Evolutionary conservation across 2,888 invertebrate genomes (phyloP).

Genomic region (Mesorhabditis spiculigera): DNA sequence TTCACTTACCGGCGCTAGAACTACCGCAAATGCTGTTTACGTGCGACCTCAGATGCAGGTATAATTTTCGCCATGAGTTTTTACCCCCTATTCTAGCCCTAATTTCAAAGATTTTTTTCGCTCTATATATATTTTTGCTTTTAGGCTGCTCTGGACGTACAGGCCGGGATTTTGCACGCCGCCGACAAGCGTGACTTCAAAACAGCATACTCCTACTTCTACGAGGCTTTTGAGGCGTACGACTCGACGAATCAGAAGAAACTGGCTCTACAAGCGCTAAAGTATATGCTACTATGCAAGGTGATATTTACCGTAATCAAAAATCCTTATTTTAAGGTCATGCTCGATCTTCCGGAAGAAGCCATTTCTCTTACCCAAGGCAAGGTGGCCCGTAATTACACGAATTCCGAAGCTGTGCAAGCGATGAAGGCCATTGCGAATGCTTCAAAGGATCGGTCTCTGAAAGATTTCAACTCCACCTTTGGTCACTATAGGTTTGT

Average conservation of each 20-base stretch:
- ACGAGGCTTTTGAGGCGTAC: slow-evolving; percentile 92
- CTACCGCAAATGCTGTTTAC: slow-evolving; percentile 99
- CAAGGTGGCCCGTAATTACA: slow-evolving; percentile 91
- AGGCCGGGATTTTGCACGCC: slow-evolving; percentile 95
- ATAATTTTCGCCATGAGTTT: slow-evolving; percentile 8
- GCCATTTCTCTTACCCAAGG: slow-evolving; percentile 72
- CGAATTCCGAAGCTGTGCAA: slow-evolving; percentile 75
- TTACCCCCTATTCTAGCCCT: not conserved
- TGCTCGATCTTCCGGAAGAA: slow-evolving; percentile 52
- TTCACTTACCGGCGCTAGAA: slow-evolving; percentile 92
- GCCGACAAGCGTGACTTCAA: slow-evolving; percentile 99
- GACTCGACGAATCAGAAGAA: slow-evolving; percentile 82
- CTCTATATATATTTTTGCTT: slow-evolving; percentile 59
- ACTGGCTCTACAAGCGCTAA: slow-evolving; percentile 88
- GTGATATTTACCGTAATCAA: slow-evolving; percentile 64
- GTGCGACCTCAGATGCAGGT: slow-evolving; percentile 98
- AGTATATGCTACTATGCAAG: slow-evolving; percentile 97
- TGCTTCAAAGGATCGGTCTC: slow-evolving; percentile 87
- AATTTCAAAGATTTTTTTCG: not conserved
- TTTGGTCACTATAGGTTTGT: slow-evolving; percentile 54
- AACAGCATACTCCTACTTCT: slow-evolving; percentile 98
- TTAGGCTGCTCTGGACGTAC: slow-evolving; percentile 92
- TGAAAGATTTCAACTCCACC: slow-evolving; percentile 84
- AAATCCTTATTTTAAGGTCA: slow-evolving; percentile 23
- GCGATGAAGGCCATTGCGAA: slow-evolving; percentile 96